These are phyloP conservation scores for Sarcophaga subvicina DNA, from an alignment of 2,888 invertebrate species.

Conservation along the genomic window DNA sequence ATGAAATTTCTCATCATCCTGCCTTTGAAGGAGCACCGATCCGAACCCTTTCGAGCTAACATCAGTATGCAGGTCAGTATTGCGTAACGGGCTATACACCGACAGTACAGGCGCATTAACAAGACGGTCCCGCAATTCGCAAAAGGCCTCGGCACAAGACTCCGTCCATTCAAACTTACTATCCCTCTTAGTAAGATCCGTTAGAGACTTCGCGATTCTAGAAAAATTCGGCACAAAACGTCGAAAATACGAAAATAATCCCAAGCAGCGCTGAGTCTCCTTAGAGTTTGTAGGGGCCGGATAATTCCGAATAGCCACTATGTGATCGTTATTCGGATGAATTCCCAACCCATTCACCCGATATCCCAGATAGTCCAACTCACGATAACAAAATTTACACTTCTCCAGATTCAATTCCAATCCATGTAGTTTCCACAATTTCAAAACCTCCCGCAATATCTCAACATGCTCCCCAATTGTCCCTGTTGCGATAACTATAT, in stretches of 20 bases:
- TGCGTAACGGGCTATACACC: slow-evolving; percentile 9
- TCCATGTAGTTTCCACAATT: background rate
- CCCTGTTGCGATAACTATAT: slow-evolving; percentile 26
- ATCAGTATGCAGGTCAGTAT: slow-evolving; percentile 17
- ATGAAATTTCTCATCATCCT: slow-evolving; percentile 36
- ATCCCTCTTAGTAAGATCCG: slow-evolving; percentile 6
- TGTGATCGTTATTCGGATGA: too few species aligned
- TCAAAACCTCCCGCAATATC: slow-evolving; percentile 8
- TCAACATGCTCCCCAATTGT: background rate
- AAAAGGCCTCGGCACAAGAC: background rate
- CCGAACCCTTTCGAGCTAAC: too few species aligned
- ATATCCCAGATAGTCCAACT: slow-evolving; percentile 5
- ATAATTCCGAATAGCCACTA: slow-evolving; percentile 12
- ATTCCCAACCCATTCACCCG: too few species aligned
- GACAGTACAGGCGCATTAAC: slow-evolving; percentile 23
- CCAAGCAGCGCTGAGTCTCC: slow-evolving; percentile 23
- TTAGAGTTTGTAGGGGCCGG: background rate
- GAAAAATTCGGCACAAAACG: slow-evolving; percentile 36
- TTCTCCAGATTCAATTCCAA: slow-evolving; percentile 27
- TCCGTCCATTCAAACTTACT: slow-evolving; percentile 1
- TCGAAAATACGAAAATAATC: slow-evolving; percentile 43
- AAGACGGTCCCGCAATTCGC: slow-evolving; percentile 4
- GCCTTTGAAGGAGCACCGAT: background rate
- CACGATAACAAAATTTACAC: slow-evolving; percentile 17
- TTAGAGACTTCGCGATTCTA: slow-evolving; percentile 1